A percentile compares a stretch with the other conserved stretches of the same genome.
Conservation (phyloP, 2,888 invertebrate genomes). For the Pterobdella sp. region DNA sequence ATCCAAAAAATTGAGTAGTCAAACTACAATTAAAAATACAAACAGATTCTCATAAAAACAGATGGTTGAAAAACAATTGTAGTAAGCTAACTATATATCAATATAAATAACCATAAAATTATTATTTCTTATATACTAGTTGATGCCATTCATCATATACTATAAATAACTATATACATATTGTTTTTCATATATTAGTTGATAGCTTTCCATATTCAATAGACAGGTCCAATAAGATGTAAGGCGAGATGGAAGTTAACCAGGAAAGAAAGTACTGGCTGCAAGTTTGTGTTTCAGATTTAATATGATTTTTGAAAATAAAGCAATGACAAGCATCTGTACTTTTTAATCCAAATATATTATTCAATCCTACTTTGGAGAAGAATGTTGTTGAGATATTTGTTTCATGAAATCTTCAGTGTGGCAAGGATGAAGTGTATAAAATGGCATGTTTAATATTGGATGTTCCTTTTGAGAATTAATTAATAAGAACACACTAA, state of each 20-base stretch:
- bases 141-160: background rate
- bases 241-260: constrained; percentile 46
- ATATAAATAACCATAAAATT: no score
- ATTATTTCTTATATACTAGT: no score
- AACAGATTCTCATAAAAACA: no score
- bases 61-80: no score
- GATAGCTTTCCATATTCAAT: constrained; percentile 35
- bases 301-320: background rate
- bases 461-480: constrained; percentile 53
- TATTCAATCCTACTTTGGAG: constrained; percentile 11
- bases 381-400: constrained; percentile 15
- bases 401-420: constrained; percentile 46
- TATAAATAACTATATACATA: background rate
- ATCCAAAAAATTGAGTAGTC: no score
- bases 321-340: background rate
- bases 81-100: no score
- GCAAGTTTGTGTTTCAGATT: constrained; percentile 27
- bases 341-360: no score
- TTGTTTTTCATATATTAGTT: background rate
- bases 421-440: constrained; percentile 50
- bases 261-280: constrained; percentile 45
- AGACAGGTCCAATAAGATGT: constrained; percentile 42
- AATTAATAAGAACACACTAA: background rate
- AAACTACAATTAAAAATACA: no score
- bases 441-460: constrained; percentile 46